Conservation (phyloP, 2,888 invertebrate genomes). For the Fabriciana adippe region DNA sequence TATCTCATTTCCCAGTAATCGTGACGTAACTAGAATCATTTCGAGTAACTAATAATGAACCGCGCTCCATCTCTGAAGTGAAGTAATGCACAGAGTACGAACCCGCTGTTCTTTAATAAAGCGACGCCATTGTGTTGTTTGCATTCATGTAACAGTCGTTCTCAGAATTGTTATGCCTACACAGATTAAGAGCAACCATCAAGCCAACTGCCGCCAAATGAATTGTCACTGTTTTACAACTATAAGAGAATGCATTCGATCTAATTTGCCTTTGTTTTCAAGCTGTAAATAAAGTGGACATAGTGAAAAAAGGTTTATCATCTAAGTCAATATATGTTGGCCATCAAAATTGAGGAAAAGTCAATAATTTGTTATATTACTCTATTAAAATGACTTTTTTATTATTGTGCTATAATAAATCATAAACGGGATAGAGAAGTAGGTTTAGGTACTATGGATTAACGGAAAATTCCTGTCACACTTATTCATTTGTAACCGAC, state of each 20-base stretch:
- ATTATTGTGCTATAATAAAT: no score
- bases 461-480: conserved; percentile 29
- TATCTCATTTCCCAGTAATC: conserved; percentile 43
- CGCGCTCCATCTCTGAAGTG: conserved; percentile 35
- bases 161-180: conserved; percentile 44
- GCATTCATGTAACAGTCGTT: conserved; percentile 42
- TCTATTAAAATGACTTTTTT: no score
- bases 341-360: no score
- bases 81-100: conserved; percentile 37
- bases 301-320: no score
- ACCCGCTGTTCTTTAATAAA: conserved; percentile 42
- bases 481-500: conserved; percentile 17
- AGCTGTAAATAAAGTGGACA: conserved; percentile 1
- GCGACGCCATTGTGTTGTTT: conserved; percentile 43
- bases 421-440: background rate
- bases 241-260: conserved; percentile 18
- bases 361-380: no score
- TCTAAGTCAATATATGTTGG: no score
- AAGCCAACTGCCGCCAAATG: conserved; percentile 38
- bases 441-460: background rate
- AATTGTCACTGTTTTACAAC: conserved; percentile 38
- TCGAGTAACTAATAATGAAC: conserved; percentile 39
- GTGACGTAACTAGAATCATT: conserved; percentile 45
- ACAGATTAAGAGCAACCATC: conserved; percentile 42
- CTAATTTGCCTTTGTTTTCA: conserved; percentile 1